Base-by-base conservation (phyloP, 2,797 vertebrate species). In the Rhinatrema bivittatum region DNA sequence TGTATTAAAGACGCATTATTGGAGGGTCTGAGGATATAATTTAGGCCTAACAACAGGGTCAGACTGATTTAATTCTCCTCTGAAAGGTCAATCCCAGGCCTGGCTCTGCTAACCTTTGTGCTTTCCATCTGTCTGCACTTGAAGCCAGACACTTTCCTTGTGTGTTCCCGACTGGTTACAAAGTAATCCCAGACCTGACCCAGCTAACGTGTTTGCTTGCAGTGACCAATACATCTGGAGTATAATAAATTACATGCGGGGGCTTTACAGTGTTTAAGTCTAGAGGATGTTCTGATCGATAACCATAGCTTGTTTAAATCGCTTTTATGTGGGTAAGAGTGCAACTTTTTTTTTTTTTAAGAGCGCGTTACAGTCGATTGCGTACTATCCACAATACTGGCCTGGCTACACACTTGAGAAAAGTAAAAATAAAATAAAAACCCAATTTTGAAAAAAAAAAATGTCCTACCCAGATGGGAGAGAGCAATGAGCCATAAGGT, bases 71-170 rank as follows among this genome's bases (percentile, higher is more conserved):
- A 60, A 72, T 76, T 78, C 67, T 42, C 50, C 31, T 44, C 54
- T 30, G 50, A 72, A 56, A 72, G 75, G 72, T 81, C 74, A 72
- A 56, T 68, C 54, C 25, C 35, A 70, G 57, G 64, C 71, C 66
- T 72, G 61, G 53, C 65, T 58, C 39, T 59, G 68, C 66, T 73
- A 78, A 76, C 67, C 69, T 48, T 60, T 47, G 57, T 62, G 56
- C 52, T 72, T 58, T 58, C 62, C 62, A 75, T 72, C 66, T 73
- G 61, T 77, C 55, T 53, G 51, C 36, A 34, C 60, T 60, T 56
- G 45, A 61, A 65, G 65, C 42, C 46, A 74, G 74, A 66, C 59
- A 52, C 51, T 70, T 68, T n/a, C 68, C 70, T 62, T 68, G 64
- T 78, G 60, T 67, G 62, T 55, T 66, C 52, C 40, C 44, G 57